Percentiles rank a stretch among this genome's conserved stretches.
These are phyloP conservation scores for Oeneis ivallda DNA, from an alignment of 2,888 invertebrate species.

Conservation along the genomic window DNA sequence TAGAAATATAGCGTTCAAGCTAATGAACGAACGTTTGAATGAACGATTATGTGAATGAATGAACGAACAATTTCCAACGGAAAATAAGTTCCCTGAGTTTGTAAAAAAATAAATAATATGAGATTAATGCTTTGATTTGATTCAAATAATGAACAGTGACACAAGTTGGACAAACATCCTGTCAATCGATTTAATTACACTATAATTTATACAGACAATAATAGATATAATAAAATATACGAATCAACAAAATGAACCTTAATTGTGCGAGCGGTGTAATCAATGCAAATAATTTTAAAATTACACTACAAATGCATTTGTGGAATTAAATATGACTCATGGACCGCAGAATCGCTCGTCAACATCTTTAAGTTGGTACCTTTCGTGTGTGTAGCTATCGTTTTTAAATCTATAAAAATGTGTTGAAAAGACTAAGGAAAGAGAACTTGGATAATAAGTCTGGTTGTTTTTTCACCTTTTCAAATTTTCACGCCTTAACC, in stretches of 20 bases:
- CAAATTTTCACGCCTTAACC: too few species aligned
- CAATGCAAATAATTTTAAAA: slow-evolving; percentile 32
- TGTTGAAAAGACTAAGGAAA: too few species aligned
- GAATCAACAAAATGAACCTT: slow-evolving; percentile 21
- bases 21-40: too few species aligned
- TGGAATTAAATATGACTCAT: slow-evolving; percentile 35
- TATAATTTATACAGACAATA: slow-evolving; percentile 7
- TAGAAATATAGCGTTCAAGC: too few species aligned
- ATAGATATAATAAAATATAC: slow-evolving; percentile 7
- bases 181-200: slow-evolving; percentile 14
- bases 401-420: too few species aligned
- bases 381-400: too few species aligned
- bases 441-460: too few species aligned
- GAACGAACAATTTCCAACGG: too few species aligned
- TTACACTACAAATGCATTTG: slow-evolving; percentile 34
- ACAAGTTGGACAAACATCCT: background rate
- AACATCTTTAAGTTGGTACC: slow-evolving; percentile 4
- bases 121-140: background rate
- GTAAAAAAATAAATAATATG: too few species aligned
- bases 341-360: slow-evolving; percentile 12
- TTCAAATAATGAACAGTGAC: slow-evolving; percentile 3
- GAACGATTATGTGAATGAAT: too few species aligned
- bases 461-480: too few species aligned
- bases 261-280: slow-evolving; percentile 28
- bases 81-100: too few species aligned